Evolutionary conservation across 2,113 vertebrate genomes (phyloP).

Genomic region (Nibea albiflora): DNA sequence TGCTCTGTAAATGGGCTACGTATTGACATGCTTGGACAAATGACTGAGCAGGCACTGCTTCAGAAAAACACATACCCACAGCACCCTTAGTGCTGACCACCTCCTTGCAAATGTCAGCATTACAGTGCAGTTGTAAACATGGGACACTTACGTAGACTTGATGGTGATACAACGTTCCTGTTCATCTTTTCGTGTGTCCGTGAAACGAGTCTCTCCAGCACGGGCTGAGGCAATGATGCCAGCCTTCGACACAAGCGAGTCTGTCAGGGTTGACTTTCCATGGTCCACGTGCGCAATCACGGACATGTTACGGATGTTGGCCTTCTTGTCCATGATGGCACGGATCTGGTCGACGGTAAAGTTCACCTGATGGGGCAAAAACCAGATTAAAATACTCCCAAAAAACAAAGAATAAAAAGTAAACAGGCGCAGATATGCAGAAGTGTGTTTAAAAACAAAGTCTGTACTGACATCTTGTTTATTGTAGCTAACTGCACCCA

Average conservation of each 20-base stretch:
- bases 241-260: slow-evolving; percentile 97
- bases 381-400: neutral
- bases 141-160: slow-evolving; percentile 92
- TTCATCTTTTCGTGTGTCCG: slow-evolving; percentile 95
- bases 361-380: slow-evolving; percentile 87
- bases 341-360: slow-evolving; percentile 98
- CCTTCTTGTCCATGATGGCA: slow-evolving; percentile 99
- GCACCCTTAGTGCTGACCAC: neutral
- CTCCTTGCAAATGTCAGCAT: neutral
- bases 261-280: slow-evolving; percentile 95
- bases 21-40: neutral
- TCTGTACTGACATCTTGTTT: neutral
- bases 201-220: slow-evolving; percentile 95
- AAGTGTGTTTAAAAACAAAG: neutral
- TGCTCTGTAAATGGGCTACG: neutral
- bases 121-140: neutral
- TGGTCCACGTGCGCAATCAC: slow-evolving; percentile 98
- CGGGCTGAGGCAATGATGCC: slow-evolving; percentile 95
- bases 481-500: too few relatives aligned
- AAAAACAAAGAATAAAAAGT: neutral
- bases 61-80: neutral
- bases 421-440: accelerated
- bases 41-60: too few relatives aligned
- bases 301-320: slow-evolving; percentile 99
- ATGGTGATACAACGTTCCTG: slow-evolving; percentile 98